Evolutionary conservation across 2,113 vertebrate species (phyloP).

Genomic region (Hydrolagus affinis): DNA sequence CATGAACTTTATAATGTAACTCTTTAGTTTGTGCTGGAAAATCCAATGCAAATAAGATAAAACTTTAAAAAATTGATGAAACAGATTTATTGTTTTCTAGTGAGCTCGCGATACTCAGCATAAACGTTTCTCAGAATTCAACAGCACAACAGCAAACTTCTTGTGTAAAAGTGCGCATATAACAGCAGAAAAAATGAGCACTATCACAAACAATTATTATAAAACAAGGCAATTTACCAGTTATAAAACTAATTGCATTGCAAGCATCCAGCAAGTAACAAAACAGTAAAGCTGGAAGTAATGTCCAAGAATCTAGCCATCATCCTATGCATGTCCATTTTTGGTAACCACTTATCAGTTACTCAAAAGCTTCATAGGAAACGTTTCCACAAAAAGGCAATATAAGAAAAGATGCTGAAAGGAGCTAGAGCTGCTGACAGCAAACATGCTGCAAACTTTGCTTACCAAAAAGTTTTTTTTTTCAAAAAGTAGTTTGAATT

Average conservation of each 20-base stretch:
- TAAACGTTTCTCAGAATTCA: constrained; percentile 82
- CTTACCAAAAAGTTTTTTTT: neutral
- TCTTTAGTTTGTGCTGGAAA: neutral
- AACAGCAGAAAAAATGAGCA: constrained; percentile 56
- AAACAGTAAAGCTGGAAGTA: constrained; percentile 14
- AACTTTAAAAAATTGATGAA: constrained; percentile 60
- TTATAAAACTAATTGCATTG: neutral
- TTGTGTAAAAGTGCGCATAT: constrained; percentile 70
- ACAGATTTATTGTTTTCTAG: constrained; percentile 89
- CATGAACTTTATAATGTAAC: constrained; percentile 10
- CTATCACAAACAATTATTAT: constrained; percentile 22
- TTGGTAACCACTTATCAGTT: constrained; percentile 24
- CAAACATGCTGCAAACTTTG: neutral
- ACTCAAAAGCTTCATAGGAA: constrained; percentile 14
- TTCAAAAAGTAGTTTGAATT: constrained; percentile 1
- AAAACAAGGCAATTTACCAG: constrained; percentile 18
- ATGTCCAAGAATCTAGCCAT: constrained; percentile 20
- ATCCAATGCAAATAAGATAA: constrained; percentile 7
- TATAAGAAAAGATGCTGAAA: constrained; percentile 7
- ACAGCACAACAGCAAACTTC: constrained; percentile 54
- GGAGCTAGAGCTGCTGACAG: neutral
- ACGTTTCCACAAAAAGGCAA: neutral
- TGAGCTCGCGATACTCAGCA: constrained; percentile 84
- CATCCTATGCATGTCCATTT: neutral
- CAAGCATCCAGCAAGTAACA: neutral